phyloP scores from a whole-genome alignment of 2,888 invertebrate genomes.

The Cynaeus angustus region DNA sequence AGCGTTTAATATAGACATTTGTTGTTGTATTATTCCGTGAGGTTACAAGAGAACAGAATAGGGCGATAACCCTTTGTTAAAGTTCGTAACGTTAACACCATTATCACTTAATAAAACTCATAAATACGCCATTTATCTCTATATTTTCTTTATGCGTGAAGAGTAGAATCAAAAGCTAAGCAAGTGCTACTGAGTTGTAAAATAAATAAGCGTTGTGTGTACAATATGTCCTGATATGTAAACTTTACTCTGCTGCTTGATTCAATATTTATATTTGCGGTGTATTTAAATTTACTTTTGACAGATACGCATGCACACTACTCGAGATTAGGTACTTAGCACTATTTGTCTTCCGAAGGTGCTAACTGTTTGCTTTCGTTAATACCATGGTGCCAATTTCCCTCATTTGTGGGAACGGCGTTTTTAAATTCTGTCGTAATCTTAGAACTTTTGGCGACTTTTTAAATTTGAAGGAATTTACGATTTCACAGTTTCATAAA shows the following conservation, averaged over 20 bases:
- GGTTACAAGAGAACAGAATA: constrained; percentile 21
- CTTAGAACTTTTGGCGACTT: not conserved
- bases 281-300: constrained; percentile 64
- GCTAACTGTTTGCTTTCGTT: constrained; percentile 62
- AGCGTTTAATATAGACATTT: constrained; percentile 4
- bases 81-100: constrained; percentile 35
- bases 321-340: constrained; percentile 61
- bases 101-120: constrained; percentile 45
- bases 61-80: constrained; percentile 44
- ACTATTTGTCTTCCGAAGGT: constrained; percentile 61
- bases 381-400: constrained; percentile 54
- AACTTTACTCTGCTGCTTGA: constrained; percentile 61
- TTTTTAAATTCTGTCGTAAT: not conserved
- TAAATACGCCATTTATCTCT: constrained; percentile 45
- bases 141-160: constrained; percentile 25
- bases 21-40: constrained; percentile 18
- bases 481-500: constrained; percentile 29
- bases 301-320: constrained; percentile 59
- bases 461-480: constrained; percentile 20
- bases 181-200: constrained; percentile 52
- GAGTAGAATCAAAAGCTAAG: constrained; percentile 30
- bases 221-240: constrained; percentile 60
- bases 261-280: constrained; percentile 68
- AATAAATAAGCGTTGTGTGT: constrained; percentile 58
- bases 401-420: constrained; percentile 35